Evolutionary conservation across 2,888 invertebrate genomes (phyloP), one percentile per base, ranked within the genome.

Genomic region (Papilio elwesi): DNA sequence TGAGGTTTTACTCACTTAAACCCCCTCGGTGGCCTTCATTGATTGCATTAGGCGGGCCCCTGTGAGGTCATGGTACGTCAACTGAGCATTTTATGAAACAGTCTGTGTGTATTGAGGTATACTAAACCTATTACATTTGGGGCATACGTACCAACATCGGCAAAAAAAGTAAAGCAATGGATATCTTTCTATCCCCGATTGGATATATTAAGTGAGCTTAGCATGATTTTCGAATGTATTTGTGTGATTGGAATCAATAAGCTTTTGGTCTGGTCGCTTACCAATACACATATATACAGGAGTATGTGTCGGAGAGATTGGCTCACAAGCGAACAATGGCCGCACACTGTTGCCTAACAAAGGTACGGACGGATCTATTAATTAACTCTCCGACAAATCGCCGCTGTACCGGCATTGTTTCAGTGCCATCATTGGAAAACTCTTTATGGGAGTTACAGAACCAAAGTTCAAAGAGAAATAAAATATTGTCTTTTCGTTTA

Each of bases 381-480:
- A 88, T 89, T 89, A 88, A 85, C 85, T 78, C 78, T 26, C 73
- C 75, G 83, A 84, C 84, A 82, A 82, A 86, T 84, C 77, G 80
- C 80, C 82, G 80, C 77, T 80, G 67, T 68, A 26, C 67, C n/a
- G n/a, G 53, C 16, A 72, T 68, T 72, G 72, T 72, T 63, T 53
- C 36, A 26, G 26, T 26, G 48, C 53, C 48, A 15, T 10, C 16
- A 64, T 55, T 52, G 47, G 48, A 53, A 11, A 36, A 38, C 38
- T 66, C 52, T 70, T 68, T 55, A 53, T 63, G 53, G 5, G 26
- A 49, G 47, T 53, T 43, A 51, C 43, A 59, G 36, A 71, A 67
- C 15, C 59, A 26, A 26, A 13, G 52, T 16, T 43, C 4, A 36
- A 11, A 11, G 57, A 59, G 57, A 16, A 16, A 36, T 9, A n/a